Evolutionary conservation across 2,888 invertebrate genomes (phyloP).

Genomic region (Pycnomerus fuliginosus): DNA sequence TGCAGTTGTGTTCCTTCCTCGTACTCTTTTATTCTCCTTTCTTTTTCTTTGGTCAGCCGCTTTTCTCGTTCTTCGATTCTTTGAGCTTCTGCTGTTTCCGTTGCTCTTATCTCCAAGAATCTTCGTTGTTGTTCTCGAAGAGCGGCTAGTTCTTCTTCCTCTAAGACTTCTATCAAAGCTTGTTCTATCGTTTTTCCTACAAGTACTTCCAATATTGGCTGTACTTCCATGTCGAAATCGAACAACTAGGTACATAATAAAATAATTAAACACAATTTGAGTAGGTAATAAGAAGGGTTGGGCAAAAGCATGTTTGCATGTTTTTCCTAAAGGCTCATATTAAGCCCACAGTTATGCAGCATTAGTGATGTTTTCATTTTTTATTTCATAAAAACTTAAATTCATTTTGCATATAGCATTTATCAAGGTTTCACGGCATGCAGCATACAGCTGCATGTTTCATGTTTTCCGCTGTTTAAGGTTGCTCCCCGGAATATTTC

Average conservation of each 20-base stretch:
- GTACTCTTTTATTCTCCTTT: constrained; percentile 71
- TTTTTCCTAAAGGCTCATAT: no score
- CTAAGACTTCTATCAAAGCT: constrained; percentile 84
- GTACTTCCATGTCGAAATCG: constrained; percentile 89
- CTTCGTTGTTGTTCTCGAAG: constrained; percentile 76
- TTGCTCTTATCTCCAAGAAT: constrained; percentile 70
- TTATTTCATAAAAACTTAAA: no score
- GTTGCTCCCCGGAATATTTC: no score
- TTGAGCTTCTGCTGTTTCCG: constrained; percentile 72
- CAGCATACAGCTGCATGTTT: no score
- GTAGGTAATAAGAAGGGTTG: background rate
- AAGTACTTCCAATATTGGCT: constrained; percentile 84
- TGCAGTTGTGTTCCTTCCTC: constrained; percentile 63
- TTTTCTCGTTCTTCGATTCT: constrained; percentile 73
- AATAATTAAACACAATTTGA: constrained; percentile 52
- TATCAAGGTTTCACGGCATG: no score
- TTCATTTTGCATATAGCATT: no score
- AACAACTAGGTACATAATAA: constrained; percentile 65
- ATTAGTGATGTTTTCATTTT: no score
- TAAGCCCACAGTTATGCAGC: no score
- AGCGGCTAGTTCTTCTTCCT: constrained; percentile 87
- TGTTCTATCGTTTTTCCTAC: constrained; percentile 90
- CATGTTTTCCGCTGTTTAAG: no score
- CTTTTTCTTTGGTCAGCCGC: constrained; percentile 69
- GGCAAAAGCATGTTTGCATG: background rate